A percentile compares a stretch with the other conserved stretches of the same genome.
Evolutionary conservation across 2,797 vertebrate species (phyloP).

Genomic region (Girardinus metallicus): DNA sequence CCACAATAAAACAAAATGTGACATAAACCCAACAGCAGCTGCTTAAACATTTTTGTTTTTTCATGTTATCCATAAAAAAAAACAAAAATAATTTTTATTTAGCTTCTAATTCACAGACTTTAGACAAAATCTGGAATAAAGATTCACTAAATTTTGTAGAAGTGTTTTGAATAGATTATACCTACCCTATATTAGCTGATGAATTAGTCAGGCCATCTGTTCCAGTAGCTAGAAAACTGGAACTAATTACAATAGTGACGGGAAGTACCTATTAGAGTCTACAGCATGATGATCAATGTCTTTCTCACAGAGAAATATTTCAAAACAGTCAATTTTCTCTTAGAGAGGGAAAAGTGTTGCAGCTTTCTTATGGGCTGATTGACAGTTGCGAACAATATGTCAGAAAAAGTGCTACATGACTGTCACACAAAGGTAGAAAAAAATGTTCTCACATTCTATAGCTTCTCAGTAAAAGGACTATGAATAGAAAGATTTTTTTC

Average conservation of each 20-base stretch:
- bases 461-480: not conserved
- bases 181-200: not conserved
- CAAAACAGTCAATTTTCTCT: not conserved
- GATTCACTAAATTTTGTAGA: not conserved
- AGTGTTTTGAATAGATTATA: not conserved
- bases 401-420: not conserved
- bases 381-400: not conserved
- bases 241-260: not conserved
- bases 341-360: not conserved
- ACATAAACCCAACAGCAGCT: not conserved
- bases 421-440: not conserved
- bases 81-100: not conserved
- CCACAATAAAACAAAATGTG: not conserved
- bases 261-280: not conserved
- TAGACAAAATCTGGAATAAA: not conserved
- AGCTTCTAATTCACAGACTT: not conserved
- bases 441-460: not conserved
- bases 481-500: not conserved
- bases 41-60: not conserved
- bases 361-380: not conserved
- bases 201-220: not conserved
- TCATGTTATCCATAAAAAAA: not conserved
- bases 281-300: not conserved
- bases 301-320: not conserved
- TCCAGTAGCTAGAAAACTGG: not conserved